These are phyloP conservation scores for Drosophila niveifrons DNA, from an alignment of 2,888 invertebrate genomes.

Conservation along the genomic window DNA sequence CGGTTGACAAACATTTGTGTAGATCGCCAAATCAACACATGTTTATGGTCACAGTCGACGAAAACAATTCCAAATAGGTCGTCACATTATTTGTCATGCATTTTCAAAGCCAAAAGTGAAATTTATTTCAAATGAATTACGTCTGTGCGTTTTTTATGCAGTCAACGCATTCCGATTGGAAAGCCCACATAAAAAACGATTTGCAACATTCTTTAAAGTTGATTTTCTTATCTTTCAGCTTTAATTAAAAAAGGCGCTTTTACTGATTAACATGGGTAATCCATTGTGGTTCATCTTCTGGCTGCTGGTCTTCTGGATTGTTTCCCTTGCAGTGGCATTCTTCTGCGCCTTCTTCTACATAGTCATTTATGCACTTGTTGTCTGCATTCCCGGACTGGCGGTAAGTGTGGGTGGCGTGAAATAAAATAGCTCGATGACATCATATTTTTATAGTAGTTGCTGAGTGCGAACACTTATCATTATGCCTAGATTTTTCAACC, in stretches of 20 bases:
- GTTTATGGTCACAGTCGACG: conserved; percentile 40
- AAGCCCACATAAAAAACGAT: conserved; percentile 2
- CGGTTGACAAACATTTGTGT: conserved; percentile 8
- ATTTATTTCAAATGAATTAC: conserved; percentile 18
- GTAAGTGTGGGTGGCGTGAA: conserved; percentile 86
- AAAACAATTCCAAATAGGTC: conserved; percentile 50
- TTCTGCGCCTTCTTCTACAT: conserved; percentile 90
- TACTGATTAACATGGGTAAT: conserved; percentile 87
- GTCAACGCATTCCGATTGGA: background rate
- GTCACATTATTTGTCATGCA: conserved; percentile 61
- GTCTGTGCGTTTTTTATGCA: background rate
- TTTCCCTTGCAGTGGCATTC: conserved; percentile 89
- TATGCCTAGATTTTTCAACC: conserved; percentile 34
- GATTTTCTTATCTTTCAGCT: conserved; percentile 59
- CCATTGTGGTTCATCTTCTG: conserved; percentile 89
- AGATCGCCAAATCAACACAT: conserved; percentile 29
- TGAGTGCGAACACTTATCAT: conserved; percentile 42
- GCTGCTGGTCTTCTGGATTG: conserved; percentile 89
- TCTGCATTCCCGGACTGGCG: conserved; percentile 89
- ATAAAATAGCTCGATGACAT: conserved; percentile 40
- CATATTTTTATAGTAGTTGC: conserved; percentile 38
- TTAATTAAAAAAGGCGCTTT: conserved; percentile 22
- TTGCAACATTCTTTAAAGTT: conserved; percentile 1
- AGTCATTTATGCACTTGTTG: conserved; percentile 88
- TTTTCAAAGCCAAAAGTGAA: conserved; percentile 58